These are phyloP conservation scores for Empis stercorea DNA, from an alignment of 2,888 invertebrate species.

Conservation along the genomic window DNA sequence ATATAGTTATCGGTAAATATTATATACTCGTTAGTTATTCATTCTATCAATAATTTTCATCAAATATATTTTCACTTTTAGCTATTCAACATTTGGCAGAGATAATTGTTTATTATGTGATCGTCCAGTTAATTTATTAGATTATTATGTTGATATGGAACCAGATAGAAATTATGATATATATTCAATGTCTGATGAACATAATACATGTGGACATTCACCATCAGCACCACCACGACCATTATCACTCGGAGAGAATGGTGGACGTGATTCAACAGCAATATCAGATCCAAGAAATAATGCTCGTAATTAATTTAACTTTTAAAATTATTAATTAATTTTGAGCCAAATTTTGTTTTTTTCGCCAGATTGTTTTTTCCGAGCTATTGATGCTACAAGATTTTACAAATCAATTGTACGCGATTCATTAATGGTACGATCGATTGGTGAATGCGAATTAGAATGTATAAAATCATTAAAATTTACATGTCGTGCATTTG, in stretches of 20 bases:
- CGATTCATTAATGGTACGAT: constrained; percentile 51
- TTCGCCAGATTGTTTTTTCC: constrained; percentile 70
- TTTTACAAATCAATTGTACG: constrained; percentile 49
- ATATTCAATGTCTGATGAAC: constrained; percentile 56
- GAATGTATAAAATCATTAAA: constrained; percentile 59
- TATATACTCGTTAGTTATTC: too few relatives aligned
- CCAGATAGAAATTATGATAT: constrained; percentile 66
- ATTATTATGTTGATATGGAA: constrained; percentile 59
- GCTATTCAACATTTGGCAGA: constrained; percentile 33
- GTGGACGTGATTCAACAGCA: constrained; percentile 20
- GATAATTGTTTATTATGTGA: constrained; percentile 71
- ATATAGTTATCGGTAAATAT: constrained; percentile 53
- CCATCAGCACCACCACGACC: constrained; percentile 15
- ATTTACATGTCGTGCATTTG: constrained; percentile 70
- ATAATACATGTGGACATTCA: constrained; percentile 36
- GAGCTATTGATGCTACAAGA: constrained; percentile 60
- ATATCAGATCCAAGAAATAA: constrained; percentile 37
- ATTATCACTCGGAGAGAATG: constrained; percentile 19
- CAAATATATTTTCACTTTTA: too few relatives aligned
- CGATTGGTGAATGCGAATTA: constrained; percentile 66
- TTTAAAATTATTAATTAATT: not conserved
- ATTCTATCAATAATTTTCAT: not conserved
- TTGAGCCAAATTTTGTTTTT: too few relatives aligned
- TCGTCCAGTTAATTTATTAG: constrained; percentile 52
- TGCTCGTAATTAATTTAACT: constrained; percentile 10